Evolutionary conservation across 2,888 invertebrate species (phyloP).

Genomic region (Hymenopus coronatus): DNA sequence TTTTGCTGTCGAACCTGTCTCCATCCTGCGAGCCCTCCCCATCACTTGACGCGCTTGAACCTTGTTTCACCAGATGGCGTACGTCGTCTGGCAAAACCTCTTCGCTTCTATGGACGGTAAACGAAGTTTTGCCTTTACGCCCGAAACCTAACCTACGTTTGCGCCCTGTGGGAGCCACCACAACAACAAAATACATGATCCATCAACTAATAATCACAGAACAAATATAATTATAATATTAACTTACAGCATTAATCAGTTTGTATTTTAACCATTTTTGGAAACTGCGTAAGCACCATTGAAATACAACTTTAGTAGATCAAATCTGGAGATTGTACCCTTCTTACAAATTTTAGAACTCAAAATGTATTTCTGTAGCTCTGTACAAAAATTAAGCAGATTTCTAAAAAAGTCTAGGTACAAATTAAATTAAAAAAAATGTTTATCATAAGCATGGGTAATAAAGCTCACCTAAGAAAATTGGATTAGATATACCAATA

Average conservation of each 20-base stretch:
- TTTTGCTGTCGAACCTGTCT: slow-evolving; percentile 40
- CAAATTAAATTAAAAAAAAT: too few relatives aligned
- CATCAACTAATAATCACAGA: not conserved
- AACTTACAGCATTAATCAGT: not conserved
- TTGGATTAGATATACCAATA: too few relatives aligned
- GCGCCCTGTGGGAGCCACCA: slow-evolving; percentile 62
- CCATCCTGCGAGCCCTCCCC: slow-evolving; percentile 64
- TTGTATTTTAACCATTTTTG: not conserved
- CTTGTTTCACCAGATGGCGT: slow-evolving; percentile 64
- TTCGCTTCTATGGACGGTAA: slow-evolving; percentile 97
- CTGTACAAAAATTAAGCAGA: too few relatives aligned
- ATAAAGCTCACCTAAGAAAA: too few relatives aligned
- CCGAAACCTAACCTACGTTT: slow-evolving; percentile 94
- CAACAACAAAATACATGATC: slow-evolving; percentile 8
- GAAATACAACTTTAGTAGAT: too few relatives aligned
- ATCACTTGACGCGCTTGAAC: slow-evolving; percentile 91
- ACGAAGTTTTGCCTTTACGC: slow-evolving; percentile 91
- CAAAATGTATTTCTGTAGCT: too few relatives aligned
- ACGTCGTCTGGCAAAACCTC: slow-evolving; percentile 91
- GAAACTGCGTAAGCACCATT: not conserved
- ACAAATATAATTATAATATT: not conserved
- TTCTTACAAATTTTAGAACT: too few relatives aligned
- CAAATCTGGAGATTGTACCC: too few relatives aligned
- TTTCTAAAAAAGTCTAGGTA: too few relatives aligned
- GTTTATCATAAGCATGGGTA: too few relatives aligned